phyloP scores from a whole-genome alignment of 2,888 invertebrate species.

The Microplitis manilae region DNA sequence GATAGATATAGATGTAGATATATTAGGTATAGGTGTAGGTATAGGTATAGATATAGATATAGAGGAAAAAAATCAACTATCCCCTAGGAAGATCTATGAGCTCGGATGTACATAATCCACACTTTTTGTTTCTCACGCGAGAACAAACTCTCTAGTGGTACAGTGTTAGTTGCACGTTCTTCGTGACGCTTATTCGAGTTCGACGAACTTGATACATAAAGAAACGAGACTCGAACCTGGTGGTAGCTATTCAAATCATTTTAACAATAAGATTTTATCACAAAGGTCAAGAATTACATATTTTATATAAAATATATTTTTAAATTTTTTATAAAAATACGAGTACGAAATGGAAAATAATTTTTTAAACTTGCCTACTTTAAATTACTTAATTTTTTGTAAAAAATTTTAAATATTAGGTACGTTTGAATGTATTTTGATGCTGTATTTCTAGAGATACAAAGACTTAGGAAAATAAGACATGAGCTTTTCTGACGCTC shows the following conservation, averaged over 20 bases:
- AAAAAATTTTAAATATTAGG: no score
- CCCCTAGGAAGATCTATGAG: conserved; percentile 56
- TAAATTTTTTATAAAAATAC: no score
- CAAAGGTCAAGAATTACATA: conserved; percentile 1
- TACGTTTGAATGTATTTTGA: background rate
- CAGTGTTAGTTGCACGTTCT: conserved; percentile 26
- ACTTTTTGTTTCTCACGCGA: conserved; percentile 52
- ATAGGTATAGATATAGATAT: conserved; percentile 35
- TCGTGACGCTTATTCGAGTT: conserved; percentile 32
- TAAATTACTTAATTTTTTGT: no score
- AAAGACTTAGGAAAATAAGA: conserved; percentile 60
- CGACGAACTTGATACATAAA: conserved; percentile 21
- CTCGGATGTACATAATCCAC: conserved; percentile 31
- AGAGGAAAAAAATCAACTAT: conserved; percentile 33
- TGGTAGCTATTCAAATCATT: background rate
- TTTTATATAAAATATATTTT: conserved; percentile 20
- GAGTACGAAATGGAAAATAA: no score
- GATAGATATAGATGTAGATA: background rate
- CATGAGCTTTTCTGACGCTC: background rate
- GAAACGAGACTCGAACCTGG: background rate
- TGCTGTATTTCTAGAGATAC: conserved; percentile 54
- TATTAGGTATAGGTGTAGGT: background rate
- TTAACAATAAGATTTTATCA: background rate
- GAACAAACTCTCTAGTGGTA: conserved; percentile 27
- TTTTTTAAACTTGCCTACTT: no score